Percentiles rank a stretch among this genome's conserved stretches.
Evolutionary conservation across 1,140 invertebrate genomes (phyloP).

Genomic region (Drosophila setifemur): DNA sequence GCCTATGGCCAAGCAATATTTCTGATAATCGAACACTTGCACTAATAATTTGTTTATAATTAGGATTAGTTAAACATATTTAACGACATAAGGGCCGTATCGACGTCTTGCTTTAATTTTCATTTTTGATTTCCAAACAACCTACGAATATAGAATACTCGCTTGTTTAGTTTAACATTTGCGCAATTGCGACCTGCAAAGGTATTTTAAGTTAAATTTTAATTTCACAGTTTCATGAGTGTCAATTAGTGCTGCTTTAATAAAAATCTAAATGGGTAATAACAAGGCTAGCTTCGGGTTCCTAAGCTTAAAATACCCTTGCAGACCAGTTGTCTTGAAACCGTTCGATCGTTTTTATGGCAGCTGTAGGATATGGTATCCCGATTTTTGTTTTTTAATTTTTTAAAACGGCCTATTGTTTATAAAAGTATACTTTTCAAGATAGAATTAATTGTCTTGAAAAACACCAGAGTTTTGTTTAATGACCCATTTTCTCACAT

Average conservation of each 20-base stretch:
- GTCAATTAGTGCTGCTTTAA: conserved; percentile 55
- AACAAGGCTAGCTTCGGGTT: too few species aligned
- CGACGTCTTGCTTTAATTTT: conserved; percentile 9
- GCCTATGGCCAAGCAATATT: conserved; percentile 37
- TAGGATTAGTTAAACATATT: conserved; percentile 48
- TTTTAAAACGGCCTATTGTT: too few species aligned
- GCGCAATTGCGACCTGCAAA: conserved; percentile 7
- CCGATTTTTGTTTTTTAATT: too few species aligned
- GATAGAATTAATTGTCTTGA: too few species aligned
- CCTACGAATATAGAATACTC: conserved; percentile 19
- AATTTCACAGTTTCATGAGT: conserved; percentile 53
- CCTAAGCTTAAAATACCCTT: too few species aligned
- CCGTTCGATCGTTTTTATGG: too few species aligned
- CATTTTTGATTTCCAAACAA: conserved; percentile 23
- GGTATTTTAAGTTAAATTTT: conserved; percentile 28
- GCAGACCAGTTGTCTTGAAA: too few species aligned
- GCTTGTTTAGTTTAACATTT: conserved; percentile 52
- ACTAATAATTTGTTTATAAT: conserved; percentile 15
- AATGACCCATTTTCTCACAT: too few species aligned
- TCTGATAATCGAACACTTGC: conserved; percentile 34
- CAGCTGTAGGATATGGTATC: too few species aligned
- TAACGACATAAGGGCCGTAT: conserved; percentile 48
- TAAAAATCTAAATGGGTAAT: conserved; percentile 39
- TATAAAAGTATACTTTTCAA: too few species aligned
- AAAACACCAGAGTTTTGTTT: too few species aligned